Conservation (phyloP, 2,113 vertebrate species). For the Syngnathoides biaculeatus region DNA sequence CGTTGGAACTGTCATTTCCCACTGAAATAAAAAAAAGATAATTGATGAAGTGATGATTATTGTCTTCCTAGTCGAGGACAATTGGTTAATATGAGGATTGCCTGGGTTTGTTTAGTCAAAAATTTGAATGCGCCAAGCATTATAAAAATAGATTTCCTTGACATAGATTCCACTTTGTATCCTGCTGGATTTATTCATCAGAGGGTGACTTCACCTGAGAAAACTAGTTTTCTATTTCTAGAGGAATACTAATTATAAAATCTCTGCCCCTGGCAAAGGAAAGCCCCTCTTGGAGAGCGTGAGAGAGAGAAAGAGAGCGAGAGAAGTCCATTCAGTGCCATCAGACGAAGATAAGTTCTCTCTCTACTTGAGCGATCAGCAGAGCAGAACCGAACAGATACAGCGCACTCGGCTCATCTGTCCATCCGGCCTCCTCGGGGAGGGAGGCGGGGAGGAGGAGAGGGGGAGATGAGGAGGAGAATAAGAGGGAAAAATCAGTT, state of each 20-base stretch:
- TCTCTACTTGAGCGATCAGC: conserved; percentile 54
- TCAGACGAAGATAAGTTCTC: conserved; percentile 61
- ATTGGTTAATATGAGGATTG: conserved; percentile 22
- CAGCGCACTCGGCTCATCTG: conserved; percentile 60
- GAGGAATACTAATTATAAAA: conserved; percentile 68
- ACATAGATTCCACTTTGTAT: conserved; percentile 32
- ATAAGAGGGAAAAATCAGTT: conserved; percentile 45
- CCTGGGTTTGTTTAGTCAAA: conserved; percentile 14
- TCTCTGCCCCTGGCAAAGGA: conserved; percentile 59
- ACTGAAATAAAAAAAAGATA: no score
- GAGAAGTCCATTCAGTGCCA: conserved; percentile 44
- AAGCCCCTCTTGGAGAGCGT: conserved; percentile 54
- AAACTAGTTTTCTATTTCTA: conserved; percentile 72
- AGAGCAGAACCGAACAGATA: conserved; percentile 68
- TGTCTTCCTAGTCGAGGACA: no score
- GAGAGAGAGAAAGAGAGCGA: conserved; percentile 3
- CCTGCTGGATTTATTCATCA: conserved; percentile 33
- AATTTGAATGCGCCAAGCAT: conserved; percentile 6
- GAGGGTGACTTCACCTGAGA: conserved; percentile 58
- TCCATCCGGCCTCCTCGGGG: conserved; percentile 58
- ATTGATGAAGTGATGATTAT: no score
- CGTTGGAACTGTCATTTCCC: no score
- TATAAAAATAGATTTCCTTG: conserved; percentile 14
- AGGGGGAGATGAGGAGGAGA: conserved; percentile 30
- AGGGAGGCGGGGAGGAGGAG: conserved; percentile 17